A percentile compares a stretch with the other conserved stretches of the same genome.
phyloP scores from a whole-genome alignment of 2,797 vertebrate genomes.

The Aulostomus chinensis region DNA sequence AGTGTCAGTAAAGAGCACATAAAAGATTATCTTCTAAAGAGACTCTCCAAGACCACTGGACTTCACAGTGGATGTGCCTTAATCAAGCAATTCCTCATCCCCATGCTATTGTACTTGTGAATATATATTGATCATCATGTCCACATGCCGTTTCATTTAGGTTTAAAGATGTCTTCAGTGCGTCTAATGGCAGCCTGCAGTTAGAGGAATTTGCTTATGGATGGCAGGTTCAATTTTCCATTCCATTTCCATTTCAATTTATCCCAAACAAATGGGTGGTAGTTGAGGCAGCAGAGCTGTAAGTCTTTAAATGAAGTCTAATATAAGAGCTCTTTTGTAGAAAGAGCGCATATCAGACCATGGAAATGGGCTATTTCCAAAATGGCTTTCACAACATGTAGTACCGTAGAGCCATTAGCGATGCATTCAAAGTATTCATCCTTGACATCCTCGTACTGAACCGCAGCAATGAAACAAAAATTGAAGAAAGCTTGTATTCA shows the following conservation, averaged over 20 bases:
- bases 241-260: conserved; percentile 29
- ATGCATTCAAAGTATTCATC: conserved; percentile 48
- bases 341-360: conserved; percentile 46
- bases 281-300: conserved; percentile 41
- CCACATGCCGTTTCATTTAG: conserved; percentile 45
- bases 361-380: conserved; percentile 56
- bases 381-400: conserved; percentile 43
- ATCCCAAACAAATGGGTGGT: conserved; percentile 62
- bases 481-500: conserved; percentile 5
- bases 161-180: conserved; percentile 51
- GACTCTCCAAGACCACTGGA: conserved; percentile 19
- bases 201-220: conserved; percentile 44
- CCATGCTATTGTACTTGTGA: conserved; percentile 9
- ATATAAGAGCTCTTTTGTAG: conserved; percentile 46
- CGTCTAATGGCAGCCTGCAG: conserved; percentile 37
- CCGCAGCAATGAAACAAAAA: conserved; percentile 20
- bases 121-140: conserved; percentile 43
- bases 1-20: too few species aligned
- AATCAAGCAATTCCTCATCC: conserved; percentile 32
- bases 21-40: conserved; percentile 34
- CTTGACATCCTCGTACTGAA: conserved; percentile 27
- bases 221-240: conserved; percentile 49
- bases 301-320: conserved; percentile 47
- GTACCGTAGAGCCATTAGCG: conserved; percentile 48
- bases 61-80: conserved; percentile 25